Conservation (phyloP, 2,888 invertebrate genomes). For the Cephus sareptanus region DNA sequence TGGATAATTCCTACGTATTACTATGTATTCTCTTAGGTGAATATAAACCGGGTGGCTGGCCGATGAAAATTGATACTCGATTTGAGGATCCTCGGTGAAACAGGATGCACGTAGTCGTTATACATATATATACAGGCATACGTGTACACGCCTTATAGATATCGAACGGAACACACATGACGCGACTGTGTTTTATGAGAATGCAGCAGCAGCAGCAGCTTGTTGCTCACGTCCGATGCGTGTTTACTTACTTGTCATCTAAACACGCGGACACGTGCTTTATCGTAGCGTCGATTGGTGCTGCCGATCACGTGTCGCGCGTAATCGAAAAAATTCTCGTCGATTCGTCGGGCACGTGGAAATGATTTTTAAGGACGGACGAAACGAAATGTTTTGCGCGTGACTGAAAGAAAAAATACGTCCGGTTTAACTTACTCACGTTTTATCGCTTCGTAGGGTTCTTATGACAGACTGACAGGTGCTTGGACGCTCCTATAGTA, state of each 20-base stretch:
- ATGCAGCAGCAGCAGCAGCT: neutral
- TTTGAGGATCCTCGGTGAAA: constrained; percentile 38
- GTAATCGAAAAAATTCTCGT: neutral
- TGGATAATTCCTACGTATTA: neutral
- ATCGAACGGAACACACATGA: neutral
- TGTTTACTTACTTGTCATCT: neutral
- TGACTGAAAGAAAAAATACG: neutral
- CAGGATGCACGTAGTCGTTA: constrained; percentile 33
- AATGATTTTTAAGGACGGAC: neutral
- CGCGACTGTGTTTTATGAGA: neutral
- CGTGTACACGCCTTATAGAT: neutral
- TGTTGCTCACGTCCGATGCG: neutral
- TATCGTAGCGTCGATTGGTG: neutral
- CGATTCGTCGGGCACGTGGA: neutral
- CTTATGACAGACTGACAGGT: neutral
- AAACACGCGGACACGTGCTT: neutral
- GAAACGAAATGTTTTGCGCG: neutral
- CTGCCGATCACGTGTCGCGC: neutral
- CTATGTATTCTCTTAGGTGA: neutral
- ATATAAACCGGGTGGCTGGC: constrained; percentile 22
- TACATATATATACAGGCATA: neutral
- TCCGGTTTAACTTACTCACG: neutral
- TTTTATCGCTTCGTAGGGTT: neutral
- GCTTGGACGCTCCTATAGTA: neutral
- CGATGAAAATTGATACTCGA: constrained; percentile 52